Percentiles rank a stretch among this genome's conserved stretches.
These are phyloP conservation scores for Ophioderma brevispina DNA, from an alignment of 35 echinoderm and acorn worm species.

Conservation along the genomic window DNA sequence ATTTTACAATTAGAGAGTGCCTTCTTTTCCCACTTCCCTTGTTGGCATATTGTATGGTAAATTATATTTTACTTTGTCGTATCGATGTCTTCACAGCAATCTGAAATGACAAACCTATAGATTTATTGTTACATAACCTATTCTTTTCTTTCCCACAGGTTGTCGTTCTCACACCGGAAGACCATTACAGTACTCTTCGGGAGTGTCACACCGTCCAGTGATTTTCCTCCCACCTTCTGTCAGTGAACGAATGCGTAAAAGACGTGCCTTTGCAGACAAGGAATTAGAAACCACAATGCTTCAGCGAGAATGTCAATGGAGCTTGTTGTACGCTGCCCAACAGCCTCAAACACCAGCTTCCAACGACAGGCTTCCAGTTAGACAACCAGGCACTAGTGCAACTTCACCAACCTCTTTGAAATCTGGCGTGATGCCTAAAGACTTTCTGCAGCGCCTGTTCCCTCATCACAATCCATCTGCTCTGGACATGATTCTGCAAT, in stretches of 20 bases:
- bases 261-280: conserved; percentile 94
- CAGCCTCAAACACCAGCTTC: background rate
- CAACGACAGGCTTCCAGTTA: background rate
- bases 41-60: background rate
- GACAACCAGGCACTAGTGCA: background rate
- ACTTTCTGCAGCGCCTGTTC: conserved; percentile 11
- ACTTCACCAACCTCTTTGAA: background rate
- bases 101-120: background rate
- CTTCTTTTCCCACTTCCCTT: background rate
- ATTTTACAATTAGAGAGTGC: background rate
- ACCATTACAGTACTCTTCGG: background rate
- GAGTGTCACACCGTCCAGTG: conserved; percentile 44
- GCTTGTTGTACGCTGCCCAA: conserved; percentile 36
- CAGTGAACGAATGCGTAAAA: conserved; percentile 93
- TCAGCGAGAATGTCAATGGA: conserved; percentile 92
- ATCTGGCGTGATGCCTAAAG: background rate
- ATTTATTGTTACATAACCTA: background rate
- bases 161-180: background rate
- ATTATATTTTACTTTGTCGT: too few relatives aligned
- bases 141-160: background rate
- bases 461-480: background rate
- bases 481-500: background rate
- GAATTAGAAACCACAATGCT: conserved; percentile 89
- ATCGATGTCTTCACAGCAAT: background rate
- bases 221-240: conserved; percentile 88